A percentile compares a stretch with the other conserved stretches of the same genome.
Conservation (phyloP, 2,888 invertebrate genomes). For the Agapetus fuscipes region DNA sequence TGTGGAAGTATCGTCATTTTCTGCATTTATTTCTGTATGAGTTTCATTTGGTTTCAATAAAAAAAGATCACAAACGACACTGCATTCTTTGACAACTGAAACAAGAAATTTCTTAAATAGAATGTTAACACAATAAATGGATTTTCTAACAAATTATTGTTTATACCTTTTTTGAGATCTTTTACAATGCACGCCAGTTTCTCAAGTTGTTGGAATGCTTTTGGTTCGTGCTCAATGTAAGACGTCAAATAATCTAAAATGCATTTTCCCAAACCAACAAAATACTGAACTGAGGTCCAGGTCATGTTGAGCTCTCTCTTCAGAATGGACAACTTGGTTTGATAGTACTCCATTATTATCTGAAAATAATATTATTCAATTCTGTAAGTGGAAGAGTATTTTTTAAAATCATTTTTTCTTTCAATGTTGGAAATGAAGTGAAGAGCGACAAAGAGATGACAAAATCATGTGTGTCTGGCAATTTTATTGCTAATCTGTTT, state of each 20-base stretch:
- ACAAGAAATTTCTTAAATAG: slow-evolving; percentile 3
- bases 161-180: slow-evolving; percentile 16
- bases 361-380: slow-evolving; percentile 5
- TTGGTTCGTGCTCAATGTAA: slow-evolving; percentile 15
- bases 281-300: slow-evolving; percentile 10
- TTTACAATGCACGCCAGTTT: slow-evolving; percentile 4
- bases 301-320: slow-evolving; percentile 7
- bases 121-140: too few relatives aligned
- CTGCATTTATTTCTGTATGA: background rate
- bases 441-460: too few relatives aligned
- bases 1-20: background rate
- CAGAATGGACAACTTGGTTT: slow-evolving; percentile 6
- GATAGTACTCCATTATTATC: slow-evolving; percentile 15
- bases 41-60: slow-evolving; percentile 5
- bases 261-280: slow-evolving; percentile 16
- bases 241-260: slow-evolving; percentile 15
- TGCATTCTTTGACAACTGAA: slow-evolving; percentile 17
- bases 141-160: too few relatives aligned
- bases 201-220: slow-evolving; percentile 10
- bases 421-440: too few relatives aligned
- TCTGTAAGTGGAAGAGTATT: too few relatives aligned
- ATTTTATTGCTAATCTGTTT: too few relatives aligned
- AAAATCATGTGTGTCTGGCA: too few relatives aligned
- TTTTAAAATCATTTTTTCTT: too few relatives aligned
- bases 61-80: slow-evolving; percentile 11